Conservation (phyloP, 2,888 invertebrate species). For the Kryphioiulus occultus region DNA sequence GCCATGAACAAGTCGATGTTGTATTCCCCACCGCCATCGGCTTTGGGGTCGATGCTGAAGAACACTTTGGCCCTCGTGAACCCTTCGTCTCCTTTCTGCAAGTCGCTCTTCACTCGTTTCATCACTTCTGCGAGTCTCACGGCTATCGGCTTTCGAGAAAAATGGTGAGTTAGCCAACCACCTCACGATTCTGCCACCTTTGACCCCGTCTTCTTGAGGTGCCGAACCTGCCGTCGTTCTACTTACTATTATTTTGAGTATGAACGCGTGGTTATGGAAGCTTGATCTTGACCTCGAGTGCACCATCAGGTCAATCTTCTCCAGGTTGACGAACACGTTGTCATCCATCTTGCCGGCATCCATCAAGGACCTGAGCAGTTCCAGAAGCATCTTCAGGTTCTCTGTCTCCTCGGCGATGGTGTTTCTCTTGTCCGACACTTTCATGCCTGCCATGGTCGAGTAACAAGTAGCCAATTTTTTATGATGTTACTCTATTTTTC, state of each 20-base stretch:
- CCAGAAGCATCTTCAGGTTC: neutral
- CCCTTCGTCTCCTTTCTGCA: neutral
- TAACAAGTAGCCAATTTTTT: no score
- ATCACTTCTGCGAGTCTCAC: neutral
- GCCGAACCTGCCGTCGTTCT: no score
- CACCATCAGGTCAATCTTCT: neutral
- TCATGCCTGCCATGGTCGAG: no score
- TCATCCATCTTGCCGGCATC: neutral
- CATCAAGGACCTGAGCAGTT: neutral
- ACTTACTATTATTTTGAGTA: neutral
- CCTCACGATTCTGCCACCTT: no score
- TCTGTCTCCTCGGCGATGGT: neutral
- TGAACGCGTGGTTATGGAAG: neutral
- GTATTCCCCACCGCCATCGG: neutral
- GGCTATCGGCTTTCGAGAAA: neutral
- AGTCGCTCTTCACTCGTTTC: neutral
- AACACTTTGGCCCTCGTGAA: neutral
- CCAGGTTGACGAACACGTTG: neutral
- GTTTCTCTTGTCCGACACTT: neutral
- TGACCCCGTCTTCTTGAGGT: no score
- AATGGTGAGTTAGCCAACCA: neutral
- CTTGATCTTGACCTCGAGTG: neutral
- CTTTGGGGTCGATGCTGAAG: neutral
- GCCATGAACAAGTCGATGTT: slow-evolving; percentile 1
- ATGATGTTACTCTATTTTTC: no score